Evolutionary conservation across 2,113 vertebrate genomes (phyloP).

Genomic region (Globicephala melas): DNA sequence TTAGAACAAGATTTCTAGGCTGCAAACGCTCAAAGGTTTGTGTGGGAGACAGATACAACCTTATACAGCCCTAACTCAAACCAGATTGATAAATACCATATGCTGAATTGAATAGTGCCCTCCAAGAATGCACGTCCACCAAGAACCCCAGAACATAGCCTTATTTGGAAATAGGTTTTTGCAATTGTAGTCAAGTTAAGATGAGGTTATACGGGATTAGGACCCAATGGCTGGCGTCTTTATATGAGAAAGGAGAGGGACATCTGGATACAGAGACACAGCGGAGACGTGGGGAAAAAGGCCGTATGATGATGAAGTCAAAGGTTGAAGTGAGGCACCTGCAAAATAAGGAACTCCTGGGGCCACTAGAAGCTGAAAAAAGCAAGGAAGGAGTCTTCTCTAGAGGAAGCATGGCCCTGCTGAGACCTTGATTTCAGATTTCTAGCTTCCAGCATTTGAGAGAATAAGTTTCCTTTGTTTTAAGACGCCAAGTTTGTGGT

Average conservation of each 20-base stretch:
- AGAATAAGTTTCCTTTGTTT: neutral
- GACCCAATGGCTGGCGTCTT: neutral
- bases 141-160: neutral
- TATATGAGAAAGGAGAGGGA: neutral
- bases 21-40: neutral
- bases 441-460: neutral
- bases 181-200: neutral
- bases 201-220: neutral
- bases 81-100: neutral
- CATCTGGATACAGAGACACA: neutral
- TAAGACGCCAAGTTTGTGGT: neutral
- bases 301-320: neutral
- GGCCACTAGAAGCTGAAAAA: neutral
- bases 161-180: neutral
- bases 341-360: neutral
- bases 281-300: accelerated
- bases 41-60: neutral
- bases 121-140: neutral
- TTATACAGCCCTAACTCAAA: neutral
- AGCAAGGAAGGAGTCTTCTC: neutral
- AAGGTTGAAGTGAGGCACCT: neutral
- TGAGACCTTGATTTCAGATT: neutral
- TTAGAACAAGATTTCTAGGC: neutral
- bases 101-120: neutral
- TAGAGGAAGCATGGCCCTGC: neutral